Evolutionary conservation across 2,888 invertebrate species (phyloP).

Genomic region (Plebejus argus): DNA sequence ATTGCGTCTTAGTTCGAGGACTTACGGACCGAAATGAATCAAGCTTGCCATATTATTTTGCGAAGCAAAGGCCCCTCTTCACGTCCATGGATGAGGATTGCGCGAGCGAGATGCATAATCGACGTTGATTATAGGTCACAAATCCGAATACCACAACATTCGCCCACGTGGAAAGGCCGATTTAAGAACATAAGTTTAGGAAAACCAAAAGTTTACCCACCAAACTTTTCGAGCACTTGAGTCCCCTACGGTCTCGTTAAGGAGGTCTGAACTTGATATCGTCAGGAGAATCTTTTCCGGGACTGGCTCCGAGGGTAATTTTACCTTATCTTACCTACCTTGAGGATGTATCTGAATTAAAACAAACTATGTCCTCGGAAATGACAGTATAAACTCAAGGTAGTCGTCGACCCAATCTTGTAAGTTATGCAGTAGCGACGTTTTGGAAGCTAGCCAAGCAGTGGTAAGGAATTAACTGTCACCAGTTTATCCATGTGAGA

Average conservation of each 20-base stretch:
- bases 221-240: neutral
- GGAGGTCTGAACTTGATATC: neutral
- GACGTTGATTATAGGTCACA: too few species aligned
- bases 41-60: neutral
- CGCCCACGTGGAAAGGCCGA: too few species aligned
- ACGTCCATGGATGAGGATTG: too few species aligned
- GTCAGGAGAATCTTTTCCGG: neutral
- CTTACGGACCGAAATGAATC: neutral
- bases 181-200: too few species aligned
- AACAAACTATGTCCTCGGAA: neutral
- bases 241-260: constrained; percentile 3
- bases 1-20: constrained; percentile 50
- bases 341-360: neutral
- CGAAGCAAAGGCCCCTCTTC: neutral
- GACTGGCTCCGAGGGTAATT: neutral
- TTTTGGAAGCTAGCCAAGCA: neutral
- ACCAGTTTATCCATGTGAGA: neutral
- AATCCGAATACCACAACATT: too few species aligned
- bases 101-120: too few species aligned
- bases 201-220: neutral
- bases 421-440: neutral
- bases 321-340: neutral
- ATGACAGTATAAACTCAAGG: neutral
- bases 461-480: constrained; percentile 23
- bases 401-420: neutral